phyloP scores from a whole-genome alignment of 53 echinoderm and acorn worm genomes.

The Luidia sarsii region DNA sequence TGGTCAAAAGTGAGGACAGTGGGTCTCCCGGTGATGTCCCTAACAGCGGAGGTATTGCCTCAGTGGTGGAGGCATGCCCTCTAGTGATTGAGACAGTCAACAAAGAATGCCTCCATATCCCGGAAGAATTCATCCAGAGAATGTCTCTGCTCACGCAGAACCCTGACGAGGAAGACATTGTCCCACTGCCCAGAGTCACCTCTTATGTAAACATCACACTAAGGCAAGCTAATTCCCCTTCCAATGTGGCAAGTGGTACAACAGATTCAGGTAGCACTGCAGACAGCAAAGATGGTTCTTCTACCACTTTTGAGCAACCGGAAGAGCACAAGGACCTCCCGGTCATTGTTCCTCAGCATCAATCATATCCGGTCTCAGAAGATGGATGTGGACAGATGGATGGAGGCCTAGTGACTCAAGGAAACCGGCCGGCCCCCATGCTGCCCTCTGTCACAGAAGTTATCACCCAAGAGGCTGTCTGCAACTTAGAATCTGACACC shows the following conservation, averaged over 20 bases:
- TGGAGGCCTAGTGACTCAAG: too few relatives aligned
- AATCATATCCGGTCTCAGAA: too few relatives aligned
- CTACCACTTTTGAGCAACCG: too few relatives aligned
- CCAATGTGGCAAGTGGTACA: neutral
- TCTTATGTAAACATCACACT: conserved; percentile 5
- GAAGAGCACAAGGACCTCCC: too few relatives aligned
- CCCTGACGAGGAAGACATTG: neutral
- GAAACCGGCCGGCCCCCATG: neutral
- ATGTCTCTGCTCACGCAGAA: conserved; percentile 19
- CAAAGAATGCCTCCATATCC: neutral
- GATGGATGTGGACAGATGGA: too few relatives aligned
- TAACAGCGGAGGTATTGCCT: too few relatives aligned
- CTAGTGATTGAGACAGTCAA: conserved; percentile 18
- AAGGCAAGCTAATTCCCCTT: neutral
- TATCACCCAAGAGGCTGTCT: conserved; percentile 17
- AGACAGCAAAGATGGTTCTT: neutral
- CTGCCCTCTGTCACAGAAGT: conserved; percentile 9
- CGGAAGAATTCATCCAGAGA: conserved; percentile 11
- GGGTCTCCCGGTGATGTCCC: too few relatives aligned
- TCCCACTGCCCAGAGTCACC: neutral
- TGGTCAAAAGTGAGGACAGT: too few relatives aligned
- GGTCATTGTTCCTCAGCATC: too few relatives aligned
- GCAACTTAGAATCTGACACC: neutral
- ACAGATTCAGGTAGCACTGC: neutral
- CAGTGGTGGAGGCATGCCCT: neutral